Conservation (phyloP, 2,888 invertebrate species). For the Gonocerus acuteangulatus region DNA sequence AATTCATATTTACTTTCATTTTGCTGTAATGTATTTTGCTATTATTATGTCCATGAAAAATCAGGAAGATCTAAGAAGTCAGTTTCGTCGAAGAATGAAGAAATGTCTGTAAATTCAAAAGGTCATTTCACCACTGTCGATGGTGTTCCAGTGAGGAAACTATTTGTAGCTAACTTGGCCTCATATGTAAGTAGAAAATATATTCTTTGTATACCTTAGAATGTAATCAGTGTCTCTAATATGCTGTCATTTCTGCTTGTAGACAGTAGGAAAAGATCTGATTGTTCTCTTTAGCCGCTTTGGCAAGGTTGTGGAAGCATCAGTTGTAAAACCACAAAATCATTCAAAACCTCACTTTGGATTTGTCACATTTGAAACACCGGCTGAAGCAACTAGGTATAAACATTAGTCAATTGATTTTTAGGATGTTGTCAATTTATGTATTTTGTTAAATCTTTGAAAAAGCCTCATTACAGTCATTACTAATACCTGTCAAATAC, state of each 20-base stretch:
- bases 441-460: too few species aligned
- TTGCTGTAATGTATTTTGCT: too few species aligned
- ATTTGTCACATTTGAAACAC: conserved; percentile 31
- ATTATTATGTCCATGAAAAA: too few species aligned
- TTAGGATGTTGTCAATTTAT: too few species aligned
- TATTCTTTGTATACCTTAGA: not conserved
- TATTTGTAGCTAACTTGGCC: conserved; percentile 27
- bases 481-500: too few species aligned
- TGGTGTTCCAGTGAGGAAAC: conserved; percentile 29
- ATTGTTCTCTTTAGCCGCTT: not conserved
- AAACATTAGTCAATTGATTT: too few species aligned
- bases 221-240: not conserved
- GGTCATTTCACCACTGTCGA: conserved; percentile 29
- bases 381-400: conserved; percentile 30
- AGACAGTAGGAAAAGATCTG: conserved; percentile 7
- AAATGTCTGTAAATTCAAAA: not conserved
- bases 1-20: too few species aligned
- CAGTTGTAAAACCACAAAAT: conserved; percentile 8
- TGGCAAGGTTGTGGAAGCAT: conserved; percentile 17
- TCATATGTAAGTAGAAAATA: conserved; percentile 5
- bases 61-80: too few species aligned
- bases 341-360: conserved; percentile 11
- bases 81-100: too few species aligned
- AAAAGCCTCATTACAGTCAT: too few species aligned
- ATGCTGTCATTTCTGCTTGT: not conserved